phyloP scores from a whole-genome alignment of 2,113 vertebrate genomes.

The Pseudorhombus dupliciocellatus region DNA sequence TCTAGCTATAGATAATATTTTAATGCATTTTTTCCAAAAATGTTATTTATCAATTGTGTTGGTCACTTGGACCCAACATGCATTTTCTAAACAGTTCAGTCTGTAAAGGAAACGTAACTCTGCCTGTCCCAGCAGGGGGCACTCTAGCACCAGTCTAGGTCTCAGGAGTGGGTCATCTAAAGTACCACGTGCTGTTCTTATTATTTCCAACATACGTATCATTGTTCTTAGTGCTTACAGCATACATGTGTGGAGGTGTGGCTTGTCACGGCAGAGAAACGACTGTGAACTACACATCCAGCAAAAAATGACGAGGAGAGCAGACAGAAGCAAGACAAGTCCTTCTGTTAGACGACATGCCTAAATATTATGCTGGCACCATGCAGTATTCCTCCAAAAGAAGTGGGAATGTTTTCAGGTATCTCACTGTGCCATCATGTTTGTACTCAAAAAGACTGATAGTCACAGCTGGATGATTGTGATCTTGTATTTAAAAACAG shows the following conservation, averaged over 20 bases:
- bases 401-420: not conserved
- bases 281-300: too few species aligned
- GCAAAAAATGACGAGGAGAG: too few species aligned
- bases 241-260: too few species aligned
- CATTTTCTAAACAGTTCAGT: constrained; percentile 2
- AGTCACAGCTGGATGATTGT: constrained; percentile 6
- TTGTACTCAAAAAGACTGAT: constrained; percentile 17
- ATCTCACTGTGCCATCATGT: not conserved
- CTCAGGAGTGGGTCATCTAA: not conserved
- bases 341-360: too few species aligned
- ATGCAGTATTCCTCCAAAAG: too few species aligned
- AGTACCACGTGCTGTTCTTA: not conserved
- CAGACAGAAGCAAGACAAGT: too few species aligned
- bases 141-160: not conserved
- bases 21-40: not conserved
- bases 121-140: constrained; percentile 46
- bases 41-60: constrained; percentile 11
- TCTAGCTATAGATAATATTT: not conserved
- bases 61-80: not conserved
- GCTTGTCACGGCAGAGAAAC: too few species aligned
- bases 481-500: not conserved
- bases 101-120: not conserved
- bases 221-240: not conserved
- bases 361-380: too few species aligned
- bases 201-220: not conserved